Evolutionary conservation across 2,888 invertebrate genomes (phyloP).

Genomic region (Hypomecis atomaria): DNA sequence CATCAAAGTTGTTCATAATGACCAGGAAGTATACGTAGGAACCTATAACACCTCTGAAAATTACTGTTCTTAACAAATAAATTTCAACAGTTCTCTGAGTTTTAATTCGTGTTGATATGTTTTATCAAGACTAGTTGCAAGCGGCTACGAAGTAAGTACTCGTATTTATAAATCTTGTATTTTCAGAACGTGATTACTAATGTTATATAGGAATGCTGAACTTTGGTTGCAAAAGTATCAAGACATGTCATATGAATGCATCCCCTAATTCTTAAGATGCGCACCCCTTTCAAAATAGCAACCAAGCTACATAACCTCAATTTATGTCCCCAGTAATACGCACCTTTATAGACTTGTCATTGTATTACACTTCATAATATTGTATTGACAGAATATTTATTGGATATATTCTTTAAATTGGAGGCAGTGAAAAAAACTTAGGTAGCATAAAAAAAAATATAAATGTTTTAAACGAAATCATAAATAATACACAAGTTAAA

Average conservation of each 20-base stretch:
- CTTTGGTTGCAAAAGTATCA: constrained; percentile 49
- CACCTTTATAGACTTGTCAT: constrained; percentile 61
- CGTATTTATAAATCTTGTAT: too few species aligned
- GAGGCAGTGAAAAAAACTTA: constrained; percentile 10
- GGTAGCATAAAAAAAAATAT: neutral
- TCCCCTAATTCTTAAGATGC: constrained; percentile 39
- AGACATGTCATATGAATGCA: constrained; percentile 39
- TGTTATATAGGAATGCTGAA: neutral
- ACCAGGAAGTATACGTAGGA: too few species aligned
- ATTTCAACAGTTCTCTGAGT: too few species aligned
- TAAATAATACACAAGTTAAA: neutral
- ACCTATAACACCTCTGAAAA: too few species aligned
- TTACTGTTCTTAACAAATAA: too few species aligned
- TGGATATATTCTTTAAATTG: constrained; percentile 33
- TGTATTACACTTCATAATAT: constrained; percentile 77
- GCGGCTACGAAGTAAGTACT: too few species aligned
- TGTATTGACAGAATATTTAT: constrained; percentile 77
- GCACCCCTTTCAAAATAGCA: constrained; percentile 69
- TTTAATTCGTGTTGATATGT: too few species aligned
- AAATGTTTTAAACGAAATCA: neutral
- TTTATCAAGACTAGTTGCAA: too few species aligned
- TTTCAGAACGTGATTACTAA: neutral
- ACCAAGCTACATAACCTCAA: constrained; percentile 52
- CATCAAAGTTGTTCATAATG: too few species aligned
- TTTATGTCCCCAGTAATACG: constrained; percentile 78